Conservation (phyloP, 2,113 vertebrate species). For the Emydocephalus ijimae region DNA sequence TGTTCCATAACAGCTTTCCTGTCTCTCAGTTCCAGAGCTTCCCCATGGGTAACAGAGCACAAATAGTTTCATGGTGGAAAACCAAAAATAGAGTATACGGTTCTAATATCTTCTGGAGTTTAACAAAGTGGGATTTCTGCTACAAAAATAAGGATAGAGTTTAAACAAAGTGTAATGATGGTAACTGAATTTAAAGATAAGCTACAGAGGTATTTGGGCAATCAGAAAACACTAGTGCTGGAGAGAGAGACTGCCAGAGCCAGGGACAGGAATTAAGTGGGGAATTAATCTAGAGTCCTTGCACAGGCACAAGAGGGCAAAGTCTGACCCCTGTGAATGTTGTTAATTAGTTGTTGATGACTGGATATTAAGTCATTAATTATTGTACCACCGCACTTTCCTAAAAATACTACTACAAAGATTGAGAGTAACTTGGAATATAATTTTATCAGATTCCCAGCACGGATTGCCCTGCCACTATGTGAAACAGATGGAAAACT, state of each 20-base stretch:
- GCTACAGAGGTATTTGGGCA: background rate
- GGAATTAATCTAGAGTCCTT: background rate
- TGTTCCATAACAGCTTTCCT: conserved; percentile 22
- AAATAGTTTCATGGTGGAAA: conserved; percentile 47
- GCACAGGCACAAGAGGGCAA: background rate
- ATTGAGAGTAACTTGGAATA: background rate
- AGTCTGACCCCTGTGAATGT: background rate
- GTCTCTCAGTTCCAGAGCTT: conserved; percentile 49
- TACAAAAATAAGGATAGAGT: conserved; percentile 3
- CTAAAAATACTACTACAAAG: background rate
- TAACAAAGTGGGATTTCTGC: conserved; percentile 3
- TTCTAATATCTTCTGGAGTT: conserved; percentile 26
- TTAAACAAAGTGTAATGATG: conserved; percentile 20
- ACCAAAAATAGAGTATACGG: conserved; percentile 26
- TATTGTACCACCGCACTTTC: background rate
- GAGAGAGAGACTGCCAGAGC: background rate
- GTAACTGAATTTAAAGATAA: conserved; percentile 12
- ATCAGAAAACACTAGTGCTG: background rate
- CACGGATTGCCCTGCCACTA: background rate
- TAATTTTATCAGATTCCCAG: background rate
- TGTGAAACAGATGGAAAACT: background rate
- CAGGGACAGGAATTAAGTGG: background rate
- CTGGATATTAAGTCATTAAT: background rate
- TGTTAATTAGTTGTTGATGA: background rate
- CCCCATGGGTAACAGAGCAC: conserved; percentile 31